Evolutionary conservation across 2,888 invertebrate species (phyloP).

Genomic region (Acholoe squamosa): DNA sequence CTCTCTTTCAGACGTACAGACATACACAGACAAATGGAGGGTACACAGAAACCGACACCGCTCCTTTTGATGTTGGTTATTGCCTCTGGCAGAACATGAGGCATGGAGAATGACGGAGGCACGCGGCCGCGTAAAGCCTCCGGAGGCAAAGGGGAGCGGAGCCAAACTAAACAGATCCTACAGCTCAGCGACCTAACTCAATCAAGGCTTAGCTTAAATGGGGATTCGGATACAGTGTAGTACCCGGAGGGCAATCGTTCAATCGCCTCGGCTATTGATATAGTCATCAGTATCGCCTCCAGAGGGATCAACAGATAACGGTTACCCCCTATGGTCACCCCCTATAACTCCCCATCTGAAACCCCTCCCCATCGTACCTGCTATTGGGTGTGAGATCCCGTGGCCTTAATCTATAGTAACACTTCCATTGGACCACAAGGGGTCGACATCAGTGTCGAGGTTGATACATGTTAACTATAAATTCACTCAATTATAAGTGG

Average conservation of each 20-base stretch:
- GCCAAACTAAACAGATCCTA: constrained; percentile 29
- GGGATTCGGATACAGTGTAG: background rate
- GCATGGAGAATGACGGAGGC: background rate
- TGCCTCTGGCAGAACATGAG: background rate
- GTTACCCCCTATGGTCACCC: background rate
- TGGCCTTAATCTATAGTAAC: constrained; percentile 1
- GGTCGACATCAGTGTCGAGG: background rate
- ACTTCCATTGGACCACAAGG: background rate
- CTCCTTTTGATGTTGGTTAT: constrained; percentile 21
- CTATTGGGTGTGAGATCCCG: background rate
- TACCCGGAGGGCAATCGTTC: background rate
- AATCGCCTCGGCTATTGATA: constrained; percentile 27
- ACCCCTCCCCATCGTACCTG: too few relatives aligned
- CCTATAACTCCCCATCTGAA: too few relatives aligned
- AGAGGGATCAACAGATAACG: constrained; percentile 19
- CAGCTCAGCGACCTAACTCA: background rate
- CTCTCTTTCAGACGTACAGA: background rate
- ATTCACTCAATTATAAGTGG: background rate
- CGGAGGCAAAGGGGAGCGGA: background rate
- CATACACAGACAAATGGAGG: background rate
- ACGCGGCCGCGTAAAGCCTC: background rate
- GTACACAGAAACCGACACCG: constrained; percentile 19
- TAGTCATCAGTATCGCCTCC: background rate
- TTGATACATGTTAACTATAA: background rate
- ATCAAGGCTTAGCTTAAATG: background rate